Percentiles rank a stretch among this genome's conserved stretches.
phyloP scores from a whole-genome alignment of 1,140 invertebrate genomes.

The Drosophila auraria region DNA sequence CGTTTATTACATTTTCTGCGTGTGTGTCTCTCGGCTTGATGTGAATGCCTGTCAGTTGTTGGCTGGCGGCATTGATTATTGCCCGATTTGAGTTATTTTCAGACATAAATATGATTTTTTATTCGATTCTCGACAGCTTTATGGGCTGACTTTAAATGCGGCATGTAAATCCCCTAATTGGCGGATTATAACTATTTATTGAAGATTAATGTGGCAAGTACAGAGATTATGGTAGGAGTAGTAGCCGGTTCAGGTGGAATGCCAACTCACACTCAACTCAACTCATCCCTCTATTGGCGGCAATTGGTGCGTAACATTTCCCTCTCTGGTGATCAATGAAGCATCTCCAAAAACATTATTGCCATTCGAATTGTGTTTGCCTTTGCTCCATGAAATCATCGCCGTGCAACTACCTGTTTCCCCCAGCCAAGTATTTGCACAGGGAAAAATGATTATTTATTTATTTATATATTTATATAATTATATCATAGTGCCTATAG shows the following conservation, averaged over 20 bases:
- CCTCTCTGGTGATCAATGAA: conserved; percentile 32
- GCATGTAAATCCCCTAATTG: conserved; percentile 1
- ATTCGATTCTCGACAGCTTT: conserved; percentile 46
- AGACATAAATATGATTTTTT: conserved; percentile 28
- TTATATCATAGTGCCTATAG: too few relatives aligned
- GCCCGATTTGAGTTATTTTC: conserved; percentile 33
- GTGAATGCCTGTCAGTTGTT: conserved; percentile 19
- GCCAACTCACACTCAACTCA: conserved; percentile 5
- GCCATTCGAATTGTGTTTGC: conserved; percentile 53
- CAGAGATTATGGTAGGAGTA: background rate
- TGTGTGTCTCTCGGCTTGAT: conserved; percentile 3
- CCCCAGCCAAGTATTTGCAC: conserved; percentile 2
- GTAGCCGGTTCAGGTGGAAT: conserved; percentile 4
- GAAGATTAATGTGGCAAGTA: background rate
- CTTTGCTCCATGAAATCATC: conserved; percentile 63
- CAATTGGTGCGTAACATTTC: conserved; percentile 54
- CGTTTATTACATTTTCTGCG: conserved; percentile 42
- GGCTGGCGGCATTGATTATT: conserved; percentile 37
- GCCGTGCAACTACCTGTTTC: conserved; percentile 50
- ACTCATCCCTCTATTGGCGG: background rate
- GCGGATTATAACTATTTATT: conserved; percentile 1
- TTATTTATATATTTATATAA: conserved; percentile 5
- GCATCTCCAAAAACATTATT: conserved; percentile 53
- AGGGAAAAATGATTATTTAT: conserved; percentile 4
- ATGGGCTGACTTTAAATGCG: conserved; percentile 6